Base-by-base conservation (phyloP, 2,113 vertebrate genomes). In the Oxyura jamaicensis region DNA sequence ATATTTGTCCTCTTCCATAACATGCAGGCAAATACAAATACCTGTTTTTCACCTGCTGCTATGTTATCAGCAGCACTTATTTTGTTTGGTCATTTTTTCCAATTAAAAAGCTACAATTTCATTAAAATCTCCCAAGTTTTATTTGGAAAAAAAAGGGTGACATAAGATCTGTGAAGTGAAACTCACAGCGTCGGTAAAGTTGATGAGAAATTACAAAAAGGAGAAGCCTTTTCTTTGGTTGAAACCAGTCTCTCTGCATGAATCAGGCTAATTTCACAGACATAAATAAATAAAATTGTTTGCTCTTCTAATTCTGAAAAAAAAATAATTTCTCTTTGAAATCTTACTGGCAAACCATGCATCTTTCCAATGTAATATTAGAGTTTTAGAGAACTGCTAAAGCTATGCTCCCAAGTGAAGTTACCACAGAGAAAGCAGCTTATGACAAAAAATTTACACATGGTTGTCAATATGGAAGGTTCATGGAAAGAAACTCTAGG, bases 161-260 rank as follows among this genome's bases (percentile, higher is more conserved):
- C 29, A 60, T 15, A 46, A 63, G 25, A 63, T 91, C 82, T 62
- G 7, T 90, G 90, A 96, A 96, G 68, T 73, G 90, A 96, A 96
- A 96, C 75, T 95, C 44, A 82, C 36, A 44, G 33, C 33, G 31
- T 56, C 5, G 2, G 35, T 79, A 86, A 92, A 85, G 39, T 21
- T 87, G 44, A 13, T 86, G 73, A 91, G 72, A 96, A 95, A 82
- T 83, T 36, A 77, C 20, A 58, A 91, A 96, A 95, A 97, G 59
- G 59, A 91, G 90, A 94, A 91, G 71, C 31, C 11, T 87, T 52
- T 81, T 46, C 36, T 94, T 88, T 74, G 85, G 35, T 83, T 96
- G 92, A 95, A 95, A 93, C 74, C 41, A 69, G 78, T 59, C 41
- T 46, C 36, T 91, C 44, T 66, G 55, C 59, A 76, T 74, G 63